These are phyloP conservation scores for Hartigia nigra DNA, from an alignment of 2,888 invertebrate species.

Conservation along the genomic window DNA sequence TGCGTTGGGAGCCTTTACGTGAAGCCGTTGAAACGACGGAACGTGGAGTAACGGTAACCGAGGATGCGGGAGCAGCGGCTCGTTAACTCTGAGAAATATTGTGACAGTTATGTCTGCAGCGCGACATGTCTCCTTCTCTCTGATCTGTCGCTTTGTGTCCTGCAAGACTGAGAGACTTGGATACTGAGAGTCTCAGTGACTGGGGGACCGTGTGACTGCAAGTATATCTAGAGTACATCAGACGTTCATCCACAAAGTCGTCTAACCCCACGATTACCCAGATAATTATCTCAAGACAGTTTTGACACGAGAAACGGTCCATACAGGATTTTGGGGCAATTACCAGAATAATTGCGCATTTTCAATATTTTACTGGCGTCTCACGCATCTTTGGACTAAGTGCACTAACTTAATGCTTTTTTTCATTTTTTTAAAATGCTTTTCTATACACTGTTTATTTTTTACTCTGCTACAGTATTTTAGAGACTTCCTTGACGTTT, in stretches of 20 bases:
- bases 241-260: slow-evolving; percentile 1
- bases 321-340: background rate
- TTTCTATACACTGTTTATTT: background rate
- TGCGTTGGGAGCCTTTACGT: background rate
- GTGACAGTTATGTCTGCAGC: slow-evolving; percentile 62
- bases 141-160: slow-evolving; percentile 50
- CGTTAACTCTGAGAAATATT: slow-evolving; percentile 64
- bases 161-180: background rate
- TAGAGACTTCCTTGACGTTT: background rate
- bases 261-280: background rate
- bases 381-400: background rate
- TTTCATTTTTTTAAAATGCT: background rate
- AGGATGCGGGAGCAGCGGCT: slow-evolving; percentile 49
- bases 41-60: slow-evolving; percentile 17
- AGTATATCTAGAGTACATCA: background rate
- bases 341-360: background rate
- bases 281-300: background rate
- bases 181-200: background rate
- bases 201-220: background rate
- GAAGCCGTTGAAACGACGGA: slow-evolving; percentile 7
- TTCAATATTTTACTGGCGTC: background rate
- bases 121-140: slow-evolving; percentile 53
- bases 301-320: background rate
- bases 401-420: background rate
- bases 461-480: background rate